Conservation (phyloP, 2,113 vertebrate species). For the Coptodon rendalli region DNA sequence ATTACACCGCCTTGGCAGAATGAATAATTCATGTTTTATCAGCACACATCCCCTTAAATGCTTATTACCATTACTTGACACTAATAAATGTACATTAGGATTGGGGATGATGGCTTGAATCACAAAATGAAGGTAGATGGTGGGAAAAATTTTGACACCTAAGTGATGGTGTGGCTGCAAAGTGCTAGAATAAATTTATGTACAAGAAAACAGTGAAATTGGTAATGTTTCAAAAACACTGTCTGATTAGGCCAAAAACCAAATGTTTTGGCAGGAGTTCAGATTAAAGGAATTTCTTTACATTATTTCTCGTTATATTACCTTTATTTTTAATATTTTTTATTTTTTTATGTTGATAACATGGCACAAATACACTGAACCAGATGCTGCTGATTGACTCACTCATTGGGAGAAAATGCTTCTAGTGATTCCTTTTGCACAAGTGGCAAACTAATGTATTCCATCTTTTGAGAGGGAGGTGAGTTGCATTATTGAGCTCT, state of each 20-base stretch:
- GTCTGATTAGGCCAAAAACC: neutral
- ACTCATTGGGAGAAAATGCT: slow-evolving; percentile 16
- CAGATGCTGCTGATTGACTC: neutral
- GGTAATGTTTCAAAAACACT: neutral
- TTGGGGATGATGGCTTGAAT: neutral
- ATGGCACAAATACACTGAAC: neutral
- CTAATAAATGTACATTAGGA: slow-evolving; percentile 37
- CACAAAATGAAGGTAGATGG: neutral
- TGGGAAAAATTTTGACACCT: neutral
- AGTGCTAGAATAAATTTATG: neutral
- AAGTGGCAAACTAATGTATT: slow-evolving; percentile 40
- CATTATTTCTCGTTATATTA: neutral
- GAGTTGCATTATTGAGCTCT: slow-evolving; percentile 46
- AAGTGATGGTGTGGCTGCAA: neutral
- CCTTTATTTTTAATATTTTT: neutral
- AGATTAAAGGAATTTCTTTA: neutral
- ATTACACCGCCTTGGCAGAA: slow-evolving; percentile 9
- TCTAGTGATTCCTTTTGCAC: slow-evolving; percentile 37
- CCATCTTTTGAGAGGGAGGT: slow-evolving; percentile 30
- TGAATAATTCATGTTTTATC: slow-evolving; percentile 48
- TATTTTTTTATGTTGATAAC: neutral
- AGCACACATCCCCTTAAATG: slow-evolving; percentile 43
- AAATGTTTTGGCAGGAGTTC: neutral
- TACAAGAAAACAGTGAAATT: neutral
- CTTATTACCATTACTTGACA: slow-evolving; percentile 34